Percentiles rank a stretch among this genome's conserved stretches.
These are phyloP conservation scores for Gibbula magus DNA, from an alignment of 2,888 invertebrate species.

Conservation along the genomic window DNA sequence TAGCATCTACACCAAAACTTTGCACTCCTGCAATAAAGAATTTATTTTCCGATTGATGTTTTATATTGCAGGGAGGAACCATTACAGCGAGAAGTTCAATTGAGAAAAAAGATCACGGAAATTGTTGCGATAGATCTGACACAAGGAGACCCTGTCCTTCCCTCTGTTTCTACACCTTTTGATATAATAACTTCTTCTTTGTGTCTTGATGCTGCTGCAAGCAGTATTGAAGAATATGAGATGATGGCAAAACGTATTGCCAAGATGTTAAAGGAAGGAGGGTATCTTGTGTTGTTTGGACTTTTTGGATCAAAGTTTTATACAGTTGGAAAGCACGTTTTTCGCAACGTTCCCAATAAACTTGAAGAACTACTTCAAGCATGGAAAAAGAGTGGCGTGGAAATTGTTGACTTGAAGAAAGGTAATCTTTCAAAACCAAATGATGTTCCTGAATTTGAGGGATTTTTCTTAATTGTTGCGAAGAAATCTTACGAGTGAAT, in stretches of 20 bases:
- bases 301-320: neutral
- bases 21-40: neutral
- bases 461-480: neutral
- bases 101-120: neutral
- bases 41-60: too few relatives aligned
- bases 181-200: constrained; percentile 18
- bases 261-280: too few relatives aligned
- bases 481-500: neutral
- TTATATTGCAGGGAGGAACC: neutral
- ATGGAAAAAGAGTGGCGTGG: neutral
- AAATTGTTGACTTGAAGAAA: neutral
- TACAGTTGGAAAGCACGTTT: neutral
- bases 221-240: too few relatives aligned
- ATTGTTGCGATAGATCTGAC: too few relatives aligned
- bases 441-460: neutral
- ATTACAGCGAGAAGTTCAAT: neutral
- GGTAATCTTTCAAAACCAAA: neutral
- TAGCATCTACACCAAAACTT: too few relatives aligned
- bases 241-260: too few relatives aligned
- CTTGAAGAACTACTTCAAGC: neutral
- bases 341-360: neutral
- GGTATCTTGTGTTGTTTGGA: too few relatives aligned
- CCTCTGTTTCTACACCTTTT: too few relatives aligned
- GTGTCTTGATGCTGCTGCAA: constrained; percentile 16
- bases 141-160: neutral